Percentiles rank a stretch among this genome's conserved stretches.
Evolutionary conservation across 2,113 vertebrate species (phyloP).

Genomic region (Tapirus terrestris): DNA sequence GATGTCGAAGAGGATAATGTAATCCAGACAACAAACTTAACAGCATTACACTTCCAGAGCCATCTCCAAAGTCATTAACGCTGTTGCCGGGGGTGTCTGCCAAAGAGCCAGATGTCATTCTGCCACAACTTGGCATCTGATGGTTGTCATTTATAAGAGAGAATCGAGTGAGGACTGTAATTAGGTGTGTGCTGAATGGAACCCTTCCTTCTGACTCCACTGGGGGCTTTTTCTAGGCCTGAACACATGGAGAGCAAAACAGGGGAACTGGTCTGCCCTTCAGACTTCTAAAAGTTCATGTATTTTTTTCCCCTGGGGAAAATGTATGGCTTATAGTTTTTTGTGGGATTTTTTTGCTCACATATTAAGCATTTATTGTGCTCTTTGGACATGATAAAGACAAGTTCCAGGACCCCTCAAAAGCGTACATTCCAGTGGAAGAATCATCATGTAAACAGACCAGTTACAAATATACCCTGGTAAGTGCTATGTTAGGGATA

Average conservation of each 20-base stretch:
- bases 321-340: background rate
- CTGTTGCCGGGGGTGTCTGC: constrained; percentile 84
- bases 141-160: constrained; percentile 82
- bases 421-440: background rate
- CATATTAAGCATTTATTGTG: background rate
- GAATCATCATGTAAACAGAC: background rate
- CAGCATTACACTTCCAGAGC: constrained; percentile 79
- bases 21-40: constrained; percentile 81
- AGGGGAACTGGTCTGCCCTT: background rate
- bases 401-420: background rate
- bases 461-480: background rate
- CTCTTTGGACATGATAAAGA: background rate
- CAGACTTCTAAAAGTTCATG: background rate
- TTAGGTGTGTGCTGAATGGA: constrained; percentile 78
- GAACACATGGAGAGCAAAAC: constrained; percentile 34
- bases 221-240: constrained; percentile 51
- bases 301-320: background rate
- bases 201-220: constrained; percentile 56
- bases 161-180: constrained; percentile 74
- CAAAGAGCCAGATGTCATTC: constrained; percentile 86
- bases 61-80: constrained; percentile 85
- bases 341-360: too few relatives aligned
- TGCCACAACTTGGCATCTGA: constrained; percentile 82
- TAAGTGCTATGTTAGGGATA: background rate
- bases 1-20: constrained; percentile 75